phyloP scores from a whole-genome alignment of 2,113 vertebrate genomes.

The Ceuthmochares aereus region DNA sequence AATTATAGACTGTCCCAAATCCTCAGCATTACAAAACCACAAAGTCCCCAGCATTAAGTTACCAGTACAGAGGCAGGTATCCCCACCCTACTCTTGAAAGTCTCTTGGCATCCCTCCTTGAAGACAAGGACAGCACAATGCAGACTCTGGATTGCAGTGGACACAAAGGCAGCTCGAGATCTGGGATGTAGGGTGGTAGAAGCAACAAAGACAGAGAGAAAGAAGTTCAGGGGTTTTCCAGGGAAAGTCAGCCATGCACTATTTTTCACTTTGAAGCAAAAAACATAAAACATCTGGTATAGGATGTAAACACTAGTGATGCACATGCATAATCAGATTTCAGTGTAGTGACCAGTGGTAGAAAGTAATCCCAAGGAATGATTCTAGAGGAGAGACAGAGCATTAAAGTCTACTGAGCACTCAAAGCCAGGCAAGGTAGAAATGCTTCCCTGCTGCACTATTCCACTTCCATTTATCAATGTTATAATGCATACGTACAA shows the following conservation, averaged over 20 bases:
- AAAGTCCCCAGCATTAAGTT: neutral
- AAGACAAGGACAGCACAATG: neutral
- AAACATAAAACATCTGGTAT: neutral
- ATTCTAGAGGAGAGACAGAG: neutral
- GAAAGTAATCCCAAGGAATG: neutral
- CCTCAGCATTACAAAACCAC: neutral
- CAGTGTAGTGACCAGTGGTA: neutral
- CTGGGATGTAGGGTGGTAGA: accelerated
- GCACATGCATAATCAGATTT: accelerated
- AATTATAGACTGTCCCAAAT: neutral
- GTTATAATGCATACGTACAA: neutral
- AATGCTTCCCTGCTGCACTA: neutral
- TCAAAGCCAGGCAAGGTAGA: neutral
- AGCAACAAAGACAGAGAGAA: neutral
- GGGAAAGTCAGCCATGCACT: neutral
- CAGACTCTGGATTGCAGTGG: neutral
- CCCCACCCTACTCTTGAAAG: neutral
- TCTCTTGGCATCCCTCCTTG: neutral
- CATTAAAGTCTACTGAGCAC: accelerated
- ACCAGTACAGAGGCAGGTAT: neutral
- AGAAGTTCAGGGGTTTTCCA: neutral
- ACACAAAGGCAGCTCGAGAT: neutral
- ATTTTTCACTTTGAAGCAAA: neutral
- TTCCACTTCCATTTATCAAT: neutral
- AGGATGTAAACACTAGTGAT: accelerated